Percentiles rank a stretch among this genome's conserved stretches.
These are phyloP conservation scores for Germaria angustata DNA, from an alignment of 2,888 invertebrate genomes.

Conservation along the genomic window DNA sequence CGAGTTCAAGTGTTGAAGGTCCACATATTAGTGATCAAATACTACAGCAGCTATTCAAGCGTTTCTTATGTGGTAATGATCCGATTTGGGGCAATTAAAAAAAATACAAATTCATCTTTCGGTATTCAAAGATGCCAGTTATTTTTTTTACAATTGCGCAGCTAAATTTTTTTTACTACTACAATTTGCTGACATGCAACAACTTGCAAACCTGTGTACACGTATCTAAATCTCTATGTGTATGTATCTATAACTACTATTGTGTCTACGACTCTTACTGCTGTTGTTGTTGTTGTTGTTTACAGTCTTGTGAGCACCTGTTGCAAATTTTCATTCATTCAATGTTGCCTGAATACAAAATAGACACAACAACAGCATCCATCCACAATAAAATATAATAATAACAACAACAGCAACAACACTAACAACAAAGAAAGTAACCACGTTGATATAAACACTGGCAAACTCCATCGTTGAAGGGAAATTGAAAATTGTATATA, in stretches of 20 bases:
- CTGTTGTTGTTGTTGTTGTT: conserved; percentile 5
- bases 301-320: conserved; percentile 55
- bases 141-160: neutral
- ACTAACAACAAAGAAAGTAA: conserved; percentile 3
- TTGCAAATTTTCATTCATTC: conserved; percentile 64
- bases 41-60: too few relatives aligned
- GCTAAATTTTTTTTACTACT: neutral
- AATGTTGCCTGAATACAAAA: conserved; percentile 57
- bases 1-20: too few relatives aligned
- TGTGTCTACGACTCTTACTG: conserved; percentile 13
- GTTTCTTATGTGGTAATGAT: too few relatives aligned
- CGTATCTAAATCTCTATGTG: neutral
- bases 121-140: too few relatives aligned
- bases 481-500: conserved; percentile 55
- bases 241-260: conserved; percentile 19
- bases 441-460: conserved; percentile 3
- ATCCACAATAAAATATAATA: conserved; percentile 29
- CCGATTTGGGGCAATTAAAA: too few relatives aligned
- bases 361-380: conserved; percentile 51
- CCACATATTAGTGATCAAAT: too few relatives aligned
- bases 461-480: conserved; percentile 33
- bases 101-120: too few relatives aligned
- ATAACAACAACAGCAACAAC: conserved; percentile 18
- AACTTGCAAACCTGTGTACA: conserved; percentile 18
- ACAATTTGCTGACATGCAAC: conserved; percentile 26